These are phyloP conservation scores for Neofelis nebulosa DNA, from an alignment of 2,113 vertebrate species.

Conservation along the genomic window DNA sequence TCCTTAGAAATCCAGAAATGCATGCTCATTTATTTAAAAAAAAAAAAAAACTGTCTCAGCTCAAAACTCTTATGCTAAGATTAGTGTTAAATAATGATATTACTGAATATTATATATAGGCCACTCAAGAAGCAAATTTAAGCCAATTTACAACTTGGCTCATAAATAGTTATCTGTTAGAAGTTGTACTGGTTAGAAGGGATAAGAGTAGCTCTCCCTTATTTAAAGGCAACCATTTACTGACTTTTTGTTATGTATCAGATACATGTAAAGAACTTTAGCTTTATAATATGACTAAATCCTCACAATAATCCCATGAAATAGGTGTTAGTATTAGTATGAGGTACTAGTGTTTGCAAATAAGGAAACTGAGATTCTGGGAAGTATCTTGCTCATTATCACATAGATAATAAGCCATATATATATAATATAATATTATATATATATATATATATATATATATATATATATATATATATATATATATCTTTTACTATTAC, in stretches of 20 bases:
- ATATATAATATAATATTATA: no score
- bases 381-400: neutral
- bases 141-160: neutral
- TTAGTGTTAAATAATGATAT: conserved; percentile 39
- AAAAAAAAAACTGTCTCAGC: neutral
- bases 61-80: conserved; percentile 8
- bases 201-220: neutral
- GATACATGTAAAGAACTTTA: neutral
- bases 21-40: neutral
- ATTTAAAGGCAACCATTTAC: neutral
- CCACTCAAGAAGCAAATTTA: conserved; percentile 38
- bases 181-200: neutral
- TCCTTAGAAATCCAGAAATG: conserved; percentile 38
- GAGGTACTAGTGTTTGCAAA: neutral
- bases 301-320: neutral
- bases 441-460: no score
- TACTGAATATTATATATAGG: neutral
- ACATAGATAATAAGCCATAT: neutral
- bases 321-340: neutral
- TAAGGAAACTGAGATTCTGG: neutral
- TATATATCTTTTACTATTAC: neutral
- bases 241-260: neutral
- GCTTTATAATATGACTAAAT: neutral
- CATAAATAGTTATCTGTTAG: neutral
- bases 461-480: no score